Evolutionary conservation across 2,888 invertebrate genomes (phyloP).

Genomic region (Eulithis prunata): DNA sequence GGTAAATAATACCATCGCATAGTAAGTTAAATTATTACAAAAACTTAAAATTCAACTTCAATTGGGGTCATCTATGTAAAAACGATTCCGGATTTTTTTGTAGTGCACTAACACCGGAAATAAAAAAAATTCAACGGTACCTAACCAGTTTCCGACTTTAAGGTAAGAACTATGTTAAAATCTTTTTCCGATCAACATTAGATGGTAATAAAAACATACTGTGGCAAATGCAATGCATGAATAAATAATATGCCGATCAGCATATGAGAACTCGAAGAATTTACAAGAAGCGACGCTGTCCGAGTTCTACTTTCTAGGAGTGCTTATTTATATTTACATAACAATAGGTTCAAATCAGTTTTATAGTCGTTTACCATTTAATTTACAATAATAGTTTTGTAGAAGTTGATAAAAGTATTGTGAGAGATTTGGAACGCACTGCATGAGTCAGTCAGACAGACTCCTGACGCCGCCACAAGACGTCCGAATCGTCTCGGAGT

Average conservation of each 20-base stretch:
- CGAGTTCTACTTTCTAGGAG: constrained; percentile 47
- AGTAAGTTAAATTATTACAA: no score
- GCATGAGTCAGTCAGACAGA: constrained; percentile 52
- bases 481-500: constrained; percentile 39
- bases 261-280: constrained; percentile 30
- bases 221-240: constrained; percentile 12
- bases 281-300: constrained; percentile 33
- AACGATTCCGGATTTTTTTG: no score
- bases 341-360: constrained; percentile 22
- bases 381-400: constrained; percentile 10
- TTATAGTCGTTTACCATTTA: constrained; percentile 5
- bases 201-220: background rate
- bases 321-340: constrained; percentile 35
- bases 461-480: constrained; percentile 44
- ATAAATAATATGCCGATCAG: constrained; percentile 40
- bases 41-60: no score
- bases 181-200: no score
- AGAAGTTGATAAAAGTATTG: background rate
- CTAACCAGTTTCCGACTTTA: no score
- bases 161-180: no score
- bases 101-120: no score
- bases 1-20: no score
- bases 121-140: no score
- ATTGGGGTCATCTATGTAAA: no score
- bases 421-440: constrained; percentile 22